Evolutionary conservation across 2,113 vertebrate genomes (phyloP).

Genomic region (Chaetodon trifascialis): DNA sequence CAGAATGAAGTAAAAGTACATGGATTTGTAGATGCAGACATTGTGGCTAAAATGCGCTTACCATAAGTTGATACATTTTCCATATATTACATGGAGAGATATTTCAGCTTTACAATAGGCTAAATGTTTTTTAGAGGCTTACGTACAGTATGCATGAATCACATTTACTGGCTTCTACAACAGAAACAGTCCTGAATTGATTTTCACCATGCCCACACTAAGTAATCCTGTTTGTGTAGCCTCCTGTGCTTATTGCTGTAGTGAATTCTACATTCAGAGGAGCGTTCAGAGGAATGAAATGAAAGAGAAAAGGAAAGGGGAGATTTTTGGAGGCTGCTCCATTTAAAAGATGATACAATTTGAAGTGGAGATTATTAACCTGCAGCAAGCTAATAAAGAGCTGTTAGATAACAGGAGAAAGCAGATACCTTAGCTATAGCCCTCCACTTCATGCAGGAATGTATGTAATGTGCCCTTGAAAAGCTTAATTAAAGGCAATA

Average conservation of each 20-base stretch:
- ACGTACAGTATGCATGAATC: slow-evolving; percentile 46
- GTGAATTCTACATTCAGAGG: slow-evolving; percentile 33
- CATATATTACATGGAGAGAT: slow-evolving; percentile 11
- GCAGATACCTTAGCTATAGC: slow-evolving; percentile 4
- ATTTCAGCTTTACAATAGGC: slow-evolving; percentile 38
- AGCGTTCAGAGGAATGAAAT: slow-evolving; percentile 40
- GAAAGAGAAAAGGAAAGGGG: slow-evolving; percentile 26
- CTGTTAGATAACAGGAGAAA: slow-evolving; percentile 26
- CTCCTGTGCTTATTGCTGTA: slow-evolving; percentile 47
- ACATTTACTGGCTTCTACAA: slow-evolving; percentile 56
- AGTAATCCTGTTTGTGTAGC: slow-evolving; percentile 67
- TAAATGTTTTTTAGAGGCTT: slow-evolving; percentile 40
- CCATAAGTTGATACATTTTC: neutral
- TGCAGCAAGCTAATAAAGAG: slow-evolving; percentile 52
- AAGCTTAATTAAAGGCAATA: slow-evolving; percentile 34
- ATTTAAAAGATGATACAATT: slow-evolving; percentile 47
- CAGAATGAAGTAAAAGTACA: neutral
- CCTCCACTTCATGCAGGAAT: slow-evolving; percentile 8
- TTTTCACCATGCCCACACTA: slow-evolving; percentile 60
- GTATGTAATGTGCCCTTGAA: neutral
- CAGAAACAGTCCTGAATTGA: slow-evolving; percentile 62
- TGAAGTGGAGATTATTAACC: slow-evolving; percentile 55
- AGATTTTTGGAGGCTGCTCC: slow-evolving; percentile 36
- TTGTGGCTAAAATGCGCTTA: slow-evolving; percentile 19
- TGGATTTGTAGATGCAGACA: neutral